Base-by-base conservation (phyloP, 35 echinoderm and acorn worm species). In the Holothuria glaberrima region DNA sequence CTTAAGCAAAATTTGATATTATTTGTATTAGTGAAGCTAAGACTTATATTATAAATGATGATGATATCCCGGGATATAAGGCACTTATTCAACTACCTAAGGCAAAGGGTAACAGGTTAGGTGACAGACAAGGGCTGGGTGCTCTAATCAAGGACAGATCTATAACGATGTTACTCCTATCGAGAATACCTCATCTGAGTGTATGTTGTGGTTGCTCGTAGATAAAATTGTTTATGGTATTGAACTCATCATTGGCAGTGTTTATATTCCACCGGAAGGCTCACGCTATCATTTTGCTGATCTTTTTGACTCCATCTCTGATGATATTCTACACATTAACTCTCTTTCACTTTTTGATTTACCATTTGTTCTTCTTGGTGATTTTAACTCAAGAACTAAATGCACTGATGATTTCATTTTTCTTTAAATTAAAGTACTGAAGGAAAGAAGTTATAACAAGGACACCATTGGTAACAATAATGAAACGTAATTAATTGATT, bases 251-350 rank as follows among this genome's bases (percentile, higher is more conserved):
- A 69, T 25, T 25, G 14, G 7, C 31, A 69, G 66, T 25, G 66
- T 69, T 9, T 69, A 69, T 13, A 69, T 25, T 33, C 66, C 66
- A 69, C 66, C 66, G 13, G 66, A 33, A 69, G 66, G 22, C 66
- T 69, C 66, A 6, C 6, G 66, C 21, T 33, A 69, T 25, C 31
- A 12, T 17, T 69, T 17, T 17, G 0, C 66, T 69, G 7, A 69
- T 69, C 66, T 69, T 69, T n/a, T 33, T 25, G 66, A 24, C 24
- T 26, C 31, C 31, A 69, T 69, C 31, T 69, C 22, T 69, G 66
- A 69, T 69, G 66, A 9, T 25, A 69, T 69, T 25, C 6, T 69
- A 26, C 66, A 69, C 16, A 67, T 69, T 17, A 33, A 69, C 31
- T 69, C 9, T 29, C 1, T 69, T 1, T 25, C n/a, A n/a, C n/a